These are phyloP conservation scores for Sitta carolinensis DNA, from an alignment of 2,797 vertebrate genomes.

Conservation along the genomic window DNA sequence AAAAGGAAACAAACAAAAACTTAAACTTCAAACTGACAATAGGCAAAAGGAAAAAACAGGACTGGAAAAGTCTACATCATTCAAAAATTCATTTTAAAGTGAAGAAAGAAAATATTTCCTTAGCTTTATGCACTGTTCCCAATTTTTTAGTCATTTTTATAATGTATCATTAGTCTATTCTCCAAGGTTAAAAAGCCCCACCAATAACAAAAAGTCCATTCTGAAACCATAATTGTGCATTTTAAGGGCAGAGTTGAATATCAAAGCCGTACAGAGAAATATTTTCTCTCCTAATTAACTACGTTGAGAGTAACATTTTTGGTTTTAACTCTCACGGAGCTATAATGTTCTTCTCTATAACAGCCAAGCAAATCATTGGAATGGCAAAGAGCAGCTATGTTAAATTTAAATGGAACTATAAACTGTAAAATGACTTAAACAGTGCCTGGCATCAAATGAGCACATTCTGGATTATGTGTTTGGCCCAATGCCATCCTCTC, in stretches of 20 bases:
- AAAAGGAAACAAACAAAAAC: too few species aligned
- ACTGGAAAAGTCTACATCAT: not conserved
- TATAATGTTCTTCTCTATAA: not conserved
- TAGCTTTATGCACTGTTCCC: not conserved
- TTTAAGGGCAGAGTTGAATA: not conserved
- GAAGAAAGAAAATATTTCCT: not conserved
- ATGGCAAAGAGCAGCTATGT: not conserved
- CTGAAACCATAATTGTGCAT: not conserved
- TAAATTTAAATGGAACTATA: not conserved
- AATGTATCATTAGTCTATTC: not conserved
- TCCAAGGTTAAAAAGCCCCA: not conserved
- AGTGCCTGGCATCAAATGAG: not conserved
- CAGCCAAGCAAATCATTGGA: not conserved
- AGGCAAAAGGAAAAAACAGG: not conserved
- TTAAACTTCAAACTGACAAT: not conserved
- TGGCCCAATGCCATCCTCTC: not conserved
- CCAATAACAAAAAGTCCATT: not conserved
- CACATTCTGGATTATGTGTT: not conserved
- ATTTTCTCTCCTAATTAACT: not conserved
- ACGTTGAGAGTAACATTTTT: not conserved
- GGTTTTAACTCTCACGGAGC: not conserved
- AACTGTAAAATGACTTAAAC: slow-evolving; percentile 27
- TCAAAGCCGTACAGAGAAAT: not conserved
- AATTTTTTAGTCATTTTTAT: not conserved
- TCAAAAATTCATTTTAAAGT: not conserved